Conservation (phyloP, 2,797 vertebrate genomes). For the Peromyscus melanophrys region DNA sequence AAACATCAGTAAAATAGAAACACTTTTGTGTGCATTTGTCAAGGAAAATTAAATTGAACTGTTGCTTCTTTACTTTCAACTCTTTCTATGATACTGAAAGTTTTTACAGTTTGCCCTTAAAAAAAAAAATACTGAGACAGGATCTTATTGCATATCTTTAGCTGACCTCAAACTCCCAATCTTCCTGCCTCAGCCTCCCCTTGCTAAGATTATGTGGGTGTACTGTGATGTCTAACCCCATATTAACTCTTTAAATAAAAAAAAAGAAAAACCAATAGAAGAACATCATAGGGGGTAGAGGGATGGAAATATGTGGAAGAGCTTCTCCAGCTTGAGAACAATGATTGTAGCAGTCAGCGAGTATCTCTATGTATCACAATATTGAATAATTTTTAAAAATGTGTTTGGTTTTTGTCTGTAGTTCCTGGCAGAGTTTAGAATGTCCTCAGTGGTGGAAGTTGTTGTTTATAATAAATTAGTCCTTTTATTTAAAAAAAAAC, state of each 20-base stretch:
- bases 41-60: conserved; percentile 13
- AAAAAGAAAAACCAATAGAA: background rate
- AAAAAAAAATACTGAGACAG: background rate
- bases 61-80: background rate
- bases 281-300: background rate
- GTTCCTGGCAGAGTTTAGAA: background rate
- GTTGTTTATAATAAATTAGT: background rate
- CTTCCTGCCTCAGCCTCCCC: background rate
- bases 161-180: background rate
- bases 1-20: background rate
- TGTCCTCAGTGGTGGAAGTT: background rate
- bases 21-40: background rate
- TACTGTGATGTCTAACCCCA: background rate
- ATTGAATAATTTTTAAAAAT: background rate
- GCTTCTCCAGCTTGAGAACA: background rate
- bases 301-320: background rate
- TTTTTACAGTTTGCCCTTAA: background rate
- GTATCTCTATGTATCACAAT: background rate
- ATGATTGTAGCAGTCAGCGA: background rate
- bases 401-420: background rate
- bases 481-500: background rate
- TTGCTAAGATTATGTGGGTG: background rate
- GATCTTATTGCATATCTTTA: too few relatives aligned
- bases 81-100: background rate
- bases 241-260: background rate